Conservation (phyloP, 2,113 vertebrate genomes). For the Melanerpes aurifrons region DNA sequence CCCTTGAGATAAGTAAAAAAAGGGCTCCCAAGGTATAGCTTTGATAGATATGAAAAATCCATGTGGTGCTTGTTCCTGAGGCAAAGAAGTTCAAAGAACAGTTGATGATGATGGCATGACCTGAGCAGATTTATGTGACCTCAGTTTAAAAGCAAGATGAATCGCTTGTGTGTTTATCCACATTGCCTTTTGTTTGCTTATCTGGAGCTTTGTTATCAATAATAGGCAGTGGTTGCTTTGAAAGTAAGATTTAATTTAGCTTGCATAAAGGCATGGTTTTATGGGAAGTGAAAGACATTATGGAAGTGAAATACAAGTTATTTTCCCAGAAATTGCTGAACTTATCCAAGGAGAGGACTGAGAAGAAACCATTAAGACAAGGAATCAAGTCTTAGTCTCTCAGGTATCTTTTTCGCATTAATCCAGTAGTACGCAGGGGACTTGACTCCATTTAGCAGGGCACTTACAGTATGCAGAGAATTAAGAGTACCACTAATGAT, state of each 20-base stretch:
- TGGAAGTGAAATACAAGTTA: background rate
- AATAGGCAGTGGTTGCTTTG: background rate
- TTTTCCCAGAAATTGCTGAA: conserved; percentile 5
- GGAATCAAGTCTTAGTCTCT: background rate
- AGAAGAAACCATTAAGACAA: background rate
- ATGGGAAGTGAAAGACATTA: background rate
- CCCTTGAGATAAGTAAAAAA: background rate
- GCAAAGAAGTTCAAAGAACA: background rate
- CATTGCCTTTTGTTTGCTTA: background rate
- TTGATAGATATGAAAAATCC: conserved; percentile 7
- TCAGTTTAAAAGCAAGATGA: background rate
- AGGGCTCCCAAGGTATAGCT: background rate
- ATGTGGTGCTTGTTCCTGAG: background rate
- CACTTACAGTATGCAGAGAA: background rate
- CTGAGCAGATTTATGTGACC: background rate
- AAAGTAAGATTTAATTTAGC: background rate
- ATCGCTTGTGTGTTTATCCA: background rate
- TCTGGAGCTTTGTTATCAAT: background rate
- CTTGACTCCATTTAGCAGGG: background rate
- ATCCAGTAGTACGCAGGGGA: background rate
- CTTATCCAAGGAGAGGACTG: background rate
- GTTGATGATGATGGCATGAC: conserved; percentile 1
- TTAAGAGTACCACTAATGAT: background rate
- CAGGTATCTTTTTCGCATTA: background rate
- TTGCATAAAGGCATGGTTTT: background rate